A percentile compares a stretch with the other conserved stretches of the same genome.
These are phyloP conservation scores for Bufo gargarizans DNA, from an alignment of 2,113 vertebrate species.

Conservation along the genomic window DNA sequence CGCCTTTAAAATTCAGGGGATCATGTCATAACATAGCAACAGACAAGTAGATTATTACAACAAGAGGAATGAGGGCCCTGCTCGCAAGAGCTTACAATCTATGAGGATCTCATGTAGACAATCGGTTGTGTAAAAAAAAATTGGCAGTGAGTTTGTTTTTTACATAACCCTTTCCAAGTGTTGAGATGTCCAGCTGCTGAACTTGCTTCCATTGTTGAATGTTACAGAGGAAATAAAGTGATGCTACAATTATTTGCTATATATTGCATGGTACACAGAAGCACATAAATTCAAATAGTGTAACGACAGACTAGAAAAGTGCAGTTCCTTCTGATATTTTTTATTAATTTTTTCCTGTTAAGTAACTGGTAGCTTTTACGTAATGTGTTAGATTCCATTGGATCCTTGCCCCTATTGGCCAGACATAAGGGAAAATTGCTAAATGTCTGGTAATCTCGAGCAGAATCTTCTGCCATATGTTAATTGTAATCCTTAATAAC, in stretches of 20 bases:
- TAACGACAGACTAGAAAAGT: background rate
- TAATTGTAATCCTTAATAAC: background rate
- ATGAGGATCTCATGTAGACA: too few relatives aligned
- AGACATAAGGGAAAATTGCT: conserved; percentile 20
- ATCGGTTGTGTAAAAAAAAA: too few relatives aligned
- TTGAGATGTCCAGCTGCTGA: background rate
- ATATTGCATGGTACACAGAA: background rate
- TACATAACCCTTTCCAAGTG: too few relatives aligned
- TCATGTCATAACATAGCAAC: too few relatives aligned
- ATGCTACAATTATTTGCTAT: background rate
- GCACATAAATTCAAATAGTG: background rate
- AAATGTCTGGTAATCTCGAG: background rate
- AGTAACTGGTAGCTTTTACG: background rate
- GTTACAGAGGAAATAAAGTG: background rate
- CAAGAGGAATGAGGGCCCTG: too few relatives aligned
- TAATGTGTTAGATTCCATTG: conserved; percentile 12
- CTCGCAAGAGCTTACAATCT: too few relatives aligned
- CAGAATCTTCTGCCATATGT: background rate
- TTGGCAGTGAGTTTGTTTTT: too few relatives aligned
- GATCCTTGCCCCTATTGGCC: conserved; percentile 5
- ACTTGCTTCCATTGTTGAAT: background rate
- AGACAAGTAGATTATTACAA: too few relatives aligned
- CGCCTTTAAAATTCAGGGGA: too few relatives aligned
- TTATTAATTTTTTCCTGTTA: background rate
- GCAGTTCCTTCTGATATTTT: background rate